Evolutionary conservation across 2,113 vertebrate genomes (phyloP).

Genomic region (Acrocephalus arundinaceus): DNA sequence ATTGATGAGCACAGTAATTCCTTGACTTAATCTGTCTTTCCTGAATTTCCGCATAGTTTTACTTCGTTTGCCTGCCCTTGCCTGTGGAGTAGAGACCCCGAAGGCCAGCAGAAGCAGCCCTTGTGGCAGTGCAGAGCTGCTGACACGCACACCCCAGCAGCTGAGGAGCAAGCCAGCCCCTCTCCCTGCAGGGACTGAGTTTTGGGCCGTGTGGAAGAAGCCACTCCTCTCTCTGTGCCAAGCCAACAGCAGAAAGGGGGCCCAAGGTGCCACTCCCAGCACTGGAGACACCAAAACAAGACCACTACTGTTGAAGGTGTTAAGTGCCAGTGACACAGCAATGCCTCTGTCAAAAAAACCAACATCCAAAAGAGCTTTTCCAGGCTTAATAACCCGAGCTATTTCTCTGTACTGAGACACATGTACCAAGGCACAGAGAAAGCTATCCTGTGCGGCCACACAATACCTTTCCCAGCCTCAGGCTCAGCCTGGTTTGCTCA

Average conservation of each 20-base stretch:
- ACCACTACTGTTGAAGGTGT: accelerated
- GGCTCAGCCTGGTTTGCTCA: background rate
- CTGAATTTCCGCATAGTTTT: background rate
- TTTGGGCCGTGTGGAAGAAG: background rate
- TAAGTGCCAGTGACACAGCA: accelerated
- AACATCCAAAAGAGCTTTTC: background rate
- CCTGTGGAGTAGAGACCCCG: background rate
- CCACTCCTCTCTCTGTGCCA: background rate
- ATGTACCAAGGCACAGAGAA: background rate
- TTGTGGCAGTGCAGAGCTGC: background rate
- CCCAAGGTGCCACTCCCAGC: accelerated
- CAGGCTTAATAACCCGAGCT: background rate
- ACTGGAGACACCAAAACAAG: background rate
- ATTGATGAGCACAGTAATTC: background rate
- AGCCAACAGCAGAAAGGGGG: accelerated
- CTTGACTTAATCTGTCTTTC: background rate
- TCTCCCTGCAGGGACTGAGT: background rate
- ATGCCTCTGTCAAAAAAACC: background rate
- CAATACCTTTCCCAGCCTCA: background rate
- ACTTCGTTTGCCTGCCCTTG: background rate
- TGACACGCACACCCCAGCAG: background rate
- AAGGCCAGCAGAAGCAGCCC: background rate
- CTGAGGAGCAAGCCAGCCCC: background rate
- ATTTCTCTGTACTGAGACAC: background rate
- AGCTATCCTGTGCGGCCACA: background rate